Base-by-base conservation (phyloP, 1,140 invertebrate species). In the Papilio dardanus region DNA sequence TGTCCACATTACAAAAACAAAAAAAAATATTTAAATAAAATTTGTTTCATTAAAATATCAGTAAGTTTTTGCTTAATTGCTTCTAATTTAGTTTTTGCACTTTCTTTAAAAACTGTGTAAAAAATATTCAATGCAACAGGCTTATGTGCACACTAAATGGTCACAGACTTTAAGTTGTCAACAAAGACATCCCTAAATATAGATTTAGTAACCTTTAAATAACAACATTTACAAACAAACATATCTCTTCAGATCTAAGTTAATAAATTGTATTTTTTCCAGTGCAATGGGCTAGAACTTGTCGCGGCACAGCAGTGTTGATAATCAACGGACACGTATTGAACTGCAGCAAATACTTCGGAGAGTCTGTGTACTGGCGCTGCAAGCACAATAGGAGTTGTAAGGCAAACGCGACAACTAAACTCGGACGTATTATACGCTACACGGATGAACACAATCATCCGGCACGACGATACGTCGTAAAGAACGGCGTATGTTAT, bases 241-340 rank as follows among this genome's bases (percentile, higher is more conserved):
- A 54, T 54, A 7, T 37, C 35, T 7, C 35, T 37, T 37, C 12
- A 37, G 35, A 37, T 37, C 16, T n/a, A n/a, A 46, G 16, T 19
- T 46, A 46, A 46, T n/a, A 19, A 6, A 16, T 16, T 65, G 42
- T 7, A 12, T 65, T 30, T 65, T 30, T 84, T 78, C 16, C 68
- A 84, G 83, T 82, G 12, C 74, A 68, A 1, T 83, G 77, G 74
- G 46, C 74, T 0, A 76, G 40, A 31, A 79, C 66, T 40, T 16
- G 16, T 7, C 58, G 65, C 4, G 83, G 83, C 0, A 79, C 76
- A 46, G 37, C 73, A 0, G 12, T 81, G 19, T 40, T 80, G 1
- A 73, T 85, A 8, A 28, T 82, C 0, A 62, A 77, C 37, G 80
- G 80, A 7, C 82, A 81, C 42, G 75, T 77, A 0, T 81, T 83